These are phyloP conservation scores for Altica lythri DNA, from an alignment of 2,888 invertebrate species.

Conservation along the genomic window DNA sequence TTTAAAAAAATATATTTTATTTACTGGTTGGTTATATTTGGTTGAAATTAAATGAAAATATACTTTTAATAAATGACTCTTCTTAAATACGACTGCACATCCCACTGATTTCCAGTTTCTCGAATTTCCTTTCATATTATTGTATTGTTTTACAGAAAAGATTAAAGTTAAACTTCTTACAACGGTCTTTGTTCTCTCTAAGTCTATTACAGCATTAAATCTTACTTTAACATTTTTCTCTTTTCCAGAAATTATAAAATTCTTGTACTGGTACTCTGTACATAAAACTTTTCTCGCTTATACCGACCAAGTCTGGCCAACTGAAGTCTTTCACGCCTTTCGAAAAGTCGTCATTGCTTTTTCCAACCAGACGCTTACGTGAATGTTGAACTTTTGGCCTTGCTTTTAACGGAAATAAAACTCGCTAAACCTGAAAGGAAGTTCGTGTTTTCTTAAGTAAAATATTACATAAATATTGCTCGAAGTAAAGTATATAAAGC, in stretches of 20 bases:
- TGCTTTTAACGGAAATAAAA: conserved; percentile 10
- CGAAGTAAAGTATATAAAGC: no score
- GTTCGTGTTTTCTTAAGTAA: conserved; percentile 16
- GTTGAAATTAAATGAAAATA: no score
- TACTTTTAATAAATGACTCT: no score
- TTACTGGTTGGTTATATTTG: no score
- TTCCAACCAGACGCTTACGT: conserved; percentile 1
- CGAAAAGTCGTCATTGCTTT: conserved; percentile 2
- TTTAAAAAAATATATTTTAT: no score
- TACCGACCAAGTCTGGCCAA: neutral
- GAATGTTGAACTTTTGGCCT: conserved; percentile 10
- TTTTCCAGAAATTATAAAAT: conserved; percentile 15
- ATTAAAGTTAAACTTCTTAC: conserved; percentile 6
- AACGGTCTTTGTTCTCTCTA: neutral
- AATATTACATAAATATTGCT: conserved; percentile 14
- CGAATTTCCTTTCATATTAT: neutral
- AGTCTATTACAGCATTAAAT: conserved; percentile 13
- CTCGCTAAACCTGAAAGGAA: conserved; percentile 14
- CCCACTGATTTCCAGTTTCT: neutral
- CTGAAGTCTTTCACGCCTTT: neutral
- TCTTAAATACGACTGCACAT: neutral
- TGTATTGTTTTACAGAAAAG: conserved; percentile 6
- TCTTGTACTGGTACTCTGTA: conserved; percentile 2
- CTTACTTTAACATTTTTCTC: conserved; percentile 15
- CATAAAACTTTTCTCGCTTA: conserved; percentile 1